Conservation (phyloP, 1,140 invertebrate species). For the Bicyclus anynana region DNA sequence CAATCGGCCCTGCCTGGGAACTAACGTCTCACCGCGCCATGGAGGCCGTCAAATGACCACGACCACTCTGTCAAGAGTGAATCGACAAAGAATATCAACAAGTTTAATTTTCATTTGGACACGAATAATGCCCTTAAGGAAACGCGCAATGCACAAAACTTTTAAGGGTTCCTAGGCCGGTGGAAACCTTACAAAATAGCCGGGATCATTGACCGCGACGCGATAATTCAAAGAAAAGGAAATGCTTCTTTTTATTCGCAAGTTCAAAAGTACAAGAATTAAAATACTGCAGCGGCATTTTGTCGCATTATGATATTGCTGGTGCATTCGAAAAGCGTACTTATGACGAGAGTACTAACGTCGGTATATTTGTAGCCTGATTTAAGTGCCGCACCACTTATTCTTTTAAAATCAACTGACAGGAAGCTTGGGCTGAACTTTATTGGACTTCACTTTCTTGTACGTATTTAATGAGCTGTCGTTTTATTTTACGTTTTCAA, state of each 20-base stretch:
- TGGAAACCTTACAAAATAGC: constrained; percentile 24
- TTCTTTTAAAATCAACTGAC: constrained; percentile 28
- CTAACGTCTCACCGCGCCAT: no score
- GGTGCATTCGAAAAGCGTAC: constrained; percentile 10
- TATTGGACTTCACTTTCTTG: constrained; percentile 24
- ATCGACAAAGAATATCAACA: no score
- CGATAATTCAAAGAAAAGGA: constrained; percentile 28
- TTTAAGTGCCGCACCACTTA: constrained; percentile 10
- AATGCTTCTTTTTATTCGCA: constrained; percentile 24
- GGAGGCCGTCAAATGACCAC: no score
- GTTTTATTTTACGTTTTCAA: constrained; percentile 16
- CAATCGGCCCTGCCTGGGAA: no score
- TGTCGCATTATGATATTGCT: constrained; percentile 18
- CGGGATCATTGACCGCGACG: constrained; percentile 21
- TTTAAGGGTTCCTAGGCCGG: constrained; percentile 22
- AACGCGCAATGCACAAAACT: constrained; percentile 2
- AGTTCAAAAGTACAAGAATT: constrained; percentile 28
- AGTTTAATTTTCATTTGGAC: no score
- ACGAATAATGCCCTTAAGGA: not conserved
- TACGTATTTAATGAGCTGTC: constrained; percentile 22
- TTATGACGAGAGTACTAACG: constrained; percentile 12
- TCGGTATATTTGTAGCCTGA: not conserved
- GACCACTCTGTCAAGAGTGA: no score
- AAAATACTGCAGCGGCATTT: constrained; percentile 26
- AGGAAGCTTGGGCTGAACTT: constrained; percentile 21